These are phyloP conservation scores for Hoplostethus atlanticus DNA, from an alignment of 2,797 vertebrate species.

Conservation along the genomic window DNA sequence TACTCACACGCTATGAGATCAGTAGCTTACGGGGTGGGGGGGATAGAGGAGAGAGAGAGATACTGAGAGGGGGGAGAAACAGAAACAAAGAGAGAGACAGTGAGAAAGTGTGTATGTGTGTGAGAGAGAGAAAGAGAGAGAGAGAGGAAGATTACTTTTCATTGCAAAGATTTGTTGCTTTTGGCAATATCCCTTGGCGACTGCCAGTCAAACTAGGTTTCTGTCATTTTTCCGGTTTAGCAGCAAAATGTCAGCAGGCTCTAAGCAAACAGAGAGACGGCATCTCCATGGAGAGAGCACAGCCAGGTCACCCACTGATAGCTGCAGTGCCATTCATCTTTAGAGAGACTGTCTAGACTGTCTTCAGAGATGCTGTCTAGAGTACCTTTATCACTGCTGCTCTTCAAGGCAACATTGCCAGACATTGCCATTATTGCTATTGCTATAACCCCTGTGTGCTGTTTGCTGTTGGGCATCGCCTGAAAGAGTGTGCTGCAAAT, in stretches of 20 bases:
- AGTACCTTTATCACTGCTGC: slow-evolving; percentile 65
- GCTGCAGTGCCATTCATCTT: slow-evolving; percentile 72
- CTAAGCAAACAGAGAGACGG: slow-evolving; percentile 54
- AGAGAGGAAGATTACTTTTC: slow-evolving; percentile 37
- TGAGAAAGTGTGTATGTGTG: slow-evolving; percentile 1
- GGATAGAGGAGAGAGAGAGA: slow-evolving; percentile 10
- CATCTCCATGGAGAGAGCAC: slow-evolving; percentile 69
- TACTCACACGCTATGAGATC: slow-evolving; percentile 65
- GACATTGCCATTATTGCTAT: slow-evolving; percentile 65
- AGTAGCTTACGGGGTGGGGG: slow-evolving; percentile 45
- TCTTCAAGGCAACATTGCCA: slow-evolving; percentile 74
- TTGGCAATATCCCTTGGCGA: slow-evolving; percentile 51
- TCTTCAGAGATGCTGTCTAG: slow-evolving; percentile 71
- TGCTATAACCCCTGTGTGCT: slow-evolving; percentile 62
- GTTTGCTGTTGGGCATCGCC: slow-evolving; percentile 41
- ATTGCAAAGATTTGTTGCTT: slow-evolving; percentile 58
- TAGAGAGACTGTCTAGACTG: slow-evolving; percentile 78
- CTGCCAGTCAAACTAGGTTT: slow-evolving; percentile 59
- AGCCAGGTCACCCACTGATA: slow-evolving; percentile 56
- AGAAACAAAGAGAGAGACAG: background rate
- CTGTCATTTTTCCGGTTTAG: slow-evolving; percentile 55
- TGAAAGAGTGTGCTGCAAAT: slow-evolving; percentile 40
- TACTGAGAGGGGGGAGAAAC: background rate
- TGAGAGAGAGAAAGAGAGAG: slow-evolving; percentile 16
- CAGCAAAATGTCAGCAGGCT: slow-evolving; percentile 66